Conservation (phyloP, 2,113 vertebrate genomes). For the Calcarius ornatus region DNA sequence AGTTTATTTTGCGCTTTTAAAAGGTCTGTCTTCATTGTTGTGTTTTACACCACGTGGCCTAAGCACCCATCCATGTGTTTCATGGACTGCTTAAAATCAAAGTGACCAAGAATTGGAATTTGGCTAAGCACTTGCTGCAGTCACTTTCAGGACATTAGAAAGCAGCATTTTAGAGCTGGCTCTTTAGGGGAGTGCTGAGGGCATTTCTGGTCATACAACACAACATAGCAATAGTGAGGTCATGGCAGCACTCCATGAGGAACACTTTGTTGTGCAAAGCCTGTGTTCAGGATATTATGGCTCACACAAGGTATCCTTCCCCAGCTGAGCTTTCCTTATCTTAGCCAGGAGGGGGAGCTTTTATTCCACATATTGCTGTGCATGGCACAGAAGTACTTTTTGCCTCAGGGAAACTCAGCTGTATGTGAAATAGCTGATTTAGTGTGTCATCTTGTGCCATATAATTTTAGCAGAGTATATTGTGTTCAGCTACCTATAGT, state of each 20-base stretch:
- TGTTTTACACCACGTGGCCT: background rate
- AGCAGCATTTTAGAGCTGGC: background rate
- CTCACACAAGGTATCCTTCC: rapidly evolving
- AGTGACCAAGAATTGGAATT: background rate
- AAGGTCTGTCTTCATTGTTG: background rate
- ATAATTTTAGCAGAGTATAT: background rate
- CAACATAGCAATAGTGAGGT: background rate
- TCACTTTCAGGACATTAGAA: background rate
- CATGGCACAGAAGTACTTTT: background rate
- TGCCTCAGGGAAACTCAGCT: background rate
- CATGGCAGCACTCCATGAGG: background rate
- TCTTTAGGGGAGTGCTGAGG: background rate
- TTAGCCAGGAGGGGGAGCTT: constrained; percentile 52
- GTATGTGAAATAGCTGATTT: background rate
- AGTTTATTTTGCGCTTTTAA: background rate
- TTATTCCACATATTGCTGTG: background rate
- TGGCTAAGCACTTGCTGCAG: background rate
- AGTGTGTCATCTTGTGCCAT: background rate
- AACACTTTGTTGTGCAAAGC: background rate
- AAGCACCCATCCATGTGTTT: background rate
- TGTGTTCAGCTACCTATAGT: background rate
- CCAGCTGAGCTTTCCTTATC: background rate
- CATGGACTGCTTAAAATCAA: background rate
- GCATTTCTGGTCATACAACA: background rate
- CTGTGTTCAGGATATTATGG: rapidly evolving